These are phyloP conservation scores for Hirtodrosophila cameraria DNA, from an alignment of 2,888 invertebrate species.

Conservation along the genomic window DNA sequence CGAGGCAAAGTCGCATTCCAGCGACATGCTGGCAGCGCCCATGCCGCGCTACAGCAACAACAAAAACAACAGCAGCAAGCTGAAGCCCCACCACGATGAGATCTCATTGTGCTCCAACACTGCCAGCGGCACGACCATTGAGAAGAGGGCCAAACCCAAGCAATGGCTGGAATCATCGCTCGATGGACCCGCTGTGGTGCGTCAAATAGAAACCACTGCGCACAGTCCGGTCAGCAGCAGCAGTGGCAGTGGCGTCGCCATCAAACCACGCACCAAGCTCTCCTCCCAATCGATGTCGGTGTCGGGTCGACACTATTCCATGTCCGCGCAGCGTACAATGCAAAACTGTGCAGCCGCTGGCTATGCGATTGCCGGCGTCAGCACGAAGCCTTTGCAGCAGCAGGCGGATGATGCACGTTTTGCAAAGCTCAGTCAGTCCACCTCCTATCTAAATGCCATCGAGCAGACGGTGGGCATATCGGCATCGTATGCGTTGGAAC, in stretches of 20 bases:
- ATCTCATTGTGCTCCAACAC: conserved; percentile 80
- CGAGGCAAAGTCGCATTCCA: conserved; percentile 78
- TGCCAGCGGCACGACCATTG: conserved; percentile 55
- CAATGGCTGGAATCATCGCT: conserved; percentile 84
- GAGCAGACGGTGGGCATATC: conserved; percentile 71
- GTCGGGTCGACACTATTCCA: conserved; percentile 72
- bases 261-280: conserved; percentile 74
- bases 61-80: no score
- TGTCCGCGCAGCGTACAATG: conserved; percentile 61
- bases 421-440: conserved; percentile 82
- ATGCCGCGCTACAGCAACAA: conserved; percentile 59
- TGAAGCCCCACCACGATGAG: conserved; percentile 76
- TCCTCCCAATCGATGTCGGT: conserved; percentile 84
- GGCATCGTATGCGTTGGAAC: conserved; percentile 62
- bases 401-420: conserved; percentile 68
- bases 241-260: conserved; percentile 27
- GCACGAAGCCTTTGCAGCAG: conserved; percentile 65
- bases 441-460: conserved; percentile 81
- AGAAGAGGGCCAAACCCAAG: conserved; percentile 82
- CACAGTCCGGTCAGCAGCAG: conserved; percentile 50
- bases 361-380: conserved; percentile 40
- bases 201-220: conserved; percentile 60
- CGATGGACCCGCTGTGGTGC: conserved; percentile 81
- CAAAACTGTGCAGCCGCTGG: conserved; percentile 46
- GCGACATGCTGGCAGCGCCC: conserved; percentile 77